phyloP scores from a whole-genome alignment of 2,797 vertebrate species.

The Sebastes trivittatus region DNA sequence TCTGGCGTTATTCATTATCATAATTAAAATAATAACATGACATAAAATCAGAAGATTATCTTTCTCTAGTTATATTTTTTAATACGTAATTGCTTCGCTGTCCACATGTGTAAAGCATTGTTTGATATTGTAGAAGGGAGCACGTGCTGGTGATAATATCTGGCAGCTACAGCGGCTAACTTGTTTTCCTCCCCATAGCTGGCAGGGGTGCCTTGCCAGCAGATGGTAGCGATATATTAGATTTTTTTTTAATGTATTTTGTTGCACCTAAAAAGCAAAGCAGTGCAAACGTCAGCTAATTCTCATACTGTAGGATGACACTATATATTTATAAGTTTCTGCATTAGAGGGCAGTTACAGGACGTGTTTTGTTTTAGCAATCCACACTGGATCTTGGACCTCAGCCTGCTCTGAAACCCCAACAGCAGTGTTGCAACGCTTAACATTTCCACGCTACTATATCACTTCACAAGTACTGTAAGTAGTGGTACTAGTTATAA shows the following conservation, averaged over 20 bases:
- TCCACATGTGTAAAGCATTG: background rate
- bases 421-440: background rate
- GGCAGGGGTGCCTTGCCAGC: slow-evolving; percentile 24
- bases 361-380: background rate
- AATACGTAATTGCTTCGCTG: background rate
- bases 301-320: background rate
- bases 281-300: slow-evolving; percentile 20
- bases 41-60: background rate
- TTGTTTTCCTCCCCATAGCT: slow-evolving; percentile 32
- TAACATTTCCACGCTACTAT: background rate
- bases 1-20: background rate
- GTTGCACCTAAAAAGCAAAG: slow-evolving; percentile 38
- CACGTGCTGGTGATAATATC: slow-evolving; percentile 26
- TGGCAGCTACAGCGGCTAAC: slow-evolving; percentile 37
- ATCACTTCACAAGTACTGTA: background rate
- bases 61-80: background rate
- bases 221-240: slow-evolving; percentile 48
- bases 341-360: background rate
- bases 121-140: background rate
- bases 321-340: background rate
- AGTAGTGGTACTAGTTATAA: slow-evolving; percentile 14
- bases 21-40: background rate
- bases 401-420: background rate
- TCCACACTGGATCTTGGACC: background rate
- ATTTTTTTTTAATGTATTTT: slow-evolving; percentile 17